Evolutionary conservation across 2,113 vertebrate species (phyloP), one percentile per base, ranked within the genome.

Genomic region (Channa maculata): DNA sequence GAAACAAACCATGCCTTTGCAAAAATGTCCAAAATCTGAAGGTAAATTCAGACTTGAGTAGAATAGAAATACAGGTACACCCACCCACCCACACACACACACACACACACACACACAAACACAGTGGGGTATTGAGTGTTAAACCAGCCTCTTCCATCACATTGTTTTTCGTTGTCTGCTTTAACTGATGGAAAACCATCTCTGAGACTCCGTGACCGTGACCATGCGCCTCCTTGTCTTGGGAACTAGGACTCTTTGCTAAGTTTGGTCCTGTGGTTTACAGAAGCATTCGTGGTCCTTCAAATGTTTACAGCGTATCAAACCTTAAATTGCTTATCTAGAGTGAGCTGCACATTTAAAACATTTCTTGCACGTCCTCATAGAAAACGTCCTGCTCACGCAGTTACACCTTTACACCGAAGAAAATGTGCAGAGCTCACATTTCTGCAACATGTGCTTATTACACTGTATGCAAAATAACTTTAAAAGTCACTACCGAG

Each of bases 321-420:
- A 77, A 71, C 38, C 64, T 76, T 66, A 65, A 84, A 81, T 45
- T 82, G 86, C 81, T 80, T 78, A 8, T 15, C 39, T 76, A 86
- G 69, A 65, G 61, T 38, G 5, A 3, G 10, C n/a, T 24, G 10
- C 5, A 8, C 57, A 10, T 68, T 48, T 55, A 37, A 65, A 41
- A 44, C 13, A 0, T 45, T 50, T 5, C 12, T 0, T 10, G 46
- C 6, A 8, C 24, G 33, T 36, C 52, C 6, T 24, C 24, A 24
- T 24, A 24, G 24, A 24, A 24, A 24, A 24, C 24, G 24, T 24
- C 24, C 24, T 24, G 24, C 24, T 24, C 24, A 24, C 1, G 24
- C 1, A 24, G 24, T 24, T 24, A 24, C 24, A 24, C 24, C 24
- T 24, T 24, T 24, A 24, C 24, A 24, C 24, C 24, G 24, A 24